Base-by-base conservation (phyloP, 2,113 vertebrate species). In the Hemicordylus capensis region DNA sequence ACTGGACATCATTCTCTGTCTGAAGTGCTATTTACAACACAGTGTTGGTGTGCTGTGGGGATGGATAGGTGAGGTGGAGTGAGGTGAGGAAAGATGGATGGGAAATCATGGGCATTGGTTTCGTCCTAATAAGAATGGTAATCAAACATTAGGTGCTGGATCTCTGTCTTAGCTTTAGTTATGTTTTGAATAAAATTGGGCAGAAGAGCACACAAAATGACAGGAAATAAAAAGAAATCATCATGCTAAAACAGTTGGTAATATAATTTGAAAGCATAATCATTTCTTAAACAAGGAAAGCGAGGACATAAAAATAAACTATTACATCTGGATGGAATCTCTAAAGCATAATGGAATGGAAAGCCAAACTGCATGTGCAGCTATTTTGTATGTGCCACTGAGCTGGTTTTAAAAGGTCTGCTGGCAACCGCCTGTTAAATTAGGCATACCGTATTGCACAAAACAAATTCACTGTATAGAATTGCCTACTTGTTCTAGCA, bases 351-450 rank as follows among this genome's bases (percentile, higher is more conserved):
- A 80, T 46, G 28, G 17, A 88, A 79, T 56, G 46, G 51, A 90
- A 90, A 85, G 34, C 34, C 56, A 87, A 92, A 83, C n/a, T 75
- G 10, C 34, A 70, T 61, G 51, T 70, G 83, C 37, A 89, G 76
- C 90, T 83, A 85, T 85, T 91, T 89, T 42, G 1, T 48, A 85
- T 72, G 19, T 87, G 83, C 14, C 69, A 56, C 42, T 77, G n/a
- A 82, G 84, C 58, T 46, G 84, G 63, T 80, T 86, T 90, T 88
- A 48, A 87, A 90, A 90, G 42, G 58, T 90, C 88, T 64, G 51
- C 44, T 85, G 85, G 67, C 48, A 90, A 87, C 89, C 73, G 39
- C 74, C 56, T 88, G 85, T 86, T 93, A 85, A 91, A 89, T 90
- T 89, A 89, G 6, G 58, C 81, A 90, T 85, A 76, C 59, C 84